These are phyloP conservation scores for Himalopsyche tibetana DNA, from an alignment of 2,888 invertebrate species.

Conservation along the genomic window DNA sequence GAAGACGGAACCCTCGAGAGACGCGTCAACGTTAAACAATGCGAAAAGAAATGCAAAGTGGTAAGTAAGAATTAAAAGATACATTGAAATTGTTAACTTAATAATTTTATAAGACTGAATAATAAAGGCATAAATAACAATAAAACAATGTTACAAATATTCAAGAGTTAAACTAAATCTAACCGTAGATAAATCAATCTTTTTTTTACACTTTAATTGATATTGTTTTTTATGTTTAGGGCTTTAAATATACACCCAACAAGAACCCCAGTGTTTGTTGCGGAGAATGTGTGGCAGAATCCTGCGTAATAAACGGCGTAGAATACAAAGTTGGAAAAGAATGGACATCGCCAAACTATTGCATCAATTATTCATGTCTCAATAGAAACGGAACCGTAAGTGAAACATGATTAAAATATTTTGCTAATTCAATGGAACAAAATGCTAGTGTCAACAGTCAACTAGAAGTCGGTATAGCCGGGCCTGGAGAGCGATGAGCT, in stretches of 20 bases:
- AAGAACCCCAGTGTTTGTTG: conserved; percentile 77
- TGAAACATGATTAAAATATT: conserved; percentile 45
- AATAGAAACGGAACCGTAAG: conserved; percentile 75
- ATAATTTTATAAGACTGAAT: too few relatives aligned
- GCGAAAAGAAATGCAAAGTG: conserved; percentile 73
- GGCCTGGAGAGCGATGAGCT: background rate
- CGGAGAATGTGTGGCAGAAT: conserved; percentile 80
- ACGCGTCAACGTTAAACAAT: conserved; percentile 76
- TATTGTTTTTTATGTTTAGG: conserved; percentile 70
- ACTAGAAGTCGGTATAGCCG: background rate
- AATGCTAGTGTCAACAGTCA: background rate
- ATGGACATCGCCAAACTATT: conserved; percentile 80
- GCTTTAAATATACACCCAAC: conserved; percentile 78
- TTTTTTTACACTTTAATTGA: background rate
- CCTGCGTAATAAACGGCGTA: conserved; percentile 77
- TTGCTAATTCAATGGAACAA: background rate
- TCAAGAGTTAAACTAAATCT: background rate
- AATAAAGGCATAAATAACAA: background rate
- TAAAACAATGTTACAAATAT: background rate
- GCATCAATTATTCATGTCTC: conserved; percentile 79
- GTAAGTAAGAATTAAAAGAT: conserved; percentile 66
- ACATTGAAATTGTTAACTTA: too few relatives aligned
- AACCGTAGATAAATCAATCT: background rate
- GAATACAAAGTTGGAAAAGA: conserved; percentile 74
- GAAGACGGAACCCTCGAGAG: conserved; percentile 75